Percentiles rank a stretch among this genome's conserved stretches.
phyloP scores from a whole-genome alignment of 2,888 invertebrate genomes.

The Capitulum mitella region DNA sequence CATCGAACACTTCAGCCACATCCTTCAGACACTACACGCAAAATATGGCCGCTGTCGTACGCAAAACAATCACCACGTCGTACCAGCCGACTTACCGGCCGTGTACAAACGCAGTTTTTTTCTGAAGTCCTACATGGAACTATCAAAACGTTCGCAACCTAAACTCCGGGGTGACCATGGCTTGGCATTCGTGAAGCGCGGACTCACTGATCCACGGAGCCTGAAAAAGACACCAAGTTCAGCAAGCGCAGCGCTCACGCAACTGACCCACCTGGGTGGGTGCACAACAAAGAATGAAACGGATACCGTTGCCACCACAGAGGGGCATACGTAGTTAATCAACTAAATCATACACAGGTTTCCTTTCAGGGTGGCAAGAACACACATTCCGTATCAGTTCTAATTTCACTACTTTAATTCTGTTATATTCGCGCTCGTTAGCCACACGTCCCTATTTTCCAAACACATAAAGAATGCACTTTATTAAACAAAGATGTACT shows the following conservation, averaged over 20 bases:
- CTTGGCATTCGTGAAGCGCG: background rate
- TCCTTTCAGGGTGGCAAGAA: too few species aligned
- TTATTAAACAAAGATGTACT: too few species aligned
- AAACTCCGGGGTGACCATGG: background rate
- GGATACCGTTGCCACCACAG: too few species aligned
- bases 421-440: too few species aligned
- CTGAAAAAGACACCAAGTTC: background rate
- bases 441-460: too few species aligned
- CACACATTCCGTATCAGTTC: too few species aligned
- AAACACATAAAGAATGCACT: too few species aligned
- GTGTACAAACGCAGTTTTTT: background rate
- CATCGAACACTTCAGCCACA: background rate
- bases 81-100: background rate
- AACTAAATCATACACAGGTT: too few species aligned
- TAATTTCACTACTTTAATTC: too few species aligned
- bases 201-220: background rate
- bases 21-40: background rate
- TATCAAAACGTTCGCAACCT: background rate
- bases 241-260: background rate
- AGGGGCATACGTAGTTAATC: too few species aligned
- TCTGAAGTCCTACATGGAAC: background rate
- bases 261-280: too few species aligned
- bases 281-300: too few species aligned
- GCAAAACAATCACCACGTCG: background rate
- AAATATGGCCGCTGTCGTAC: background rate